Conservation (phyloP, 2,113 vertebrate genomes). For the Dolichotis patagonum region DNA sequence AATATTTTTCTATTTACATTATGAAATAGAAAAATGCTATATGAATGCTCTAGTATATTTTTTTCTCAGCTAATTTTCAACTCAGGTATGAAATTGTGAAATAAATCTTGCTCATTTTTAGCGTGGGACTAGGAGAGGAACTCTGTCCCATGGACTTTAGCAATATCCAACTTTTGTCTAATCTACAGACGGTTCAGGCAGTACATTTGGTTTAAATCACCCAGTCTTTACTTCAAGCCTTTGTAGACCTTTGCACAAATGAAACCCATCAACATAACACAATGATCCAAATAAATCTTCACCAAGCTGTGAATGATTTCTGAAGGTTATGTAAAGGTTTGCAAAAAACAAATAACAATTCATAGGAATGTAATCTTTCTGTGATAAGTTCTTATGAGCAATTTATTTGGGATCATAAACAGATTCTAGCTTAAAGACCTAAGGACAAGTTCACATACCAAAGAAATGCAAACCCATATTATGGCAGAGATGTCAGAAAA, state of each 20-base stretch:
- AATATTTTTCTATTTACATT: background rate
- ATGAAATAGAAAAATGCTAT: background rate
- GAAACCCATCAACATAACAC: slow-evolving; percentile 42
- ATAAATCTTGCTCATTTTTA: background rate
- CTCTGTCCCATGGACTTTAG: background rate
- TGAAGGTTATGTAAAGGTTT: slow-evolving; percentile 33
- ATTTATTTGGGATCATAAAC: slow-evolving; percentile 62
- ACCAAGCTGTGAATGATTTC: slow-evolving; percentile 12
- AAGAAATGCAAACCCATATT: background rate
- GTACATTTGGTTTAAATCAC: slow-evolving; percentile 13
- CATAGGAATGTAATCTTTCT: slow-evolving; percentile 36
- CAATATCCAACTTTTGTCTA: background rate
- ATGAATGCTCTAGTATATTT: background rate
- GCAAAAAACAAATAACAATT: slow-evolving; percentile 39
- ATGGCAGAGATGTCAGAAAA: background rate
- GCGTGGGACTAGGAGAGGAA: background rate
- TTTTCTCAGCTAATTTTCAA: slow-evolving; percentile 31
- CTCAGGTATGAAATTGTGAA: slow-evolving; percentile 18
- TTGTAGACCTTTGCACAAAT: background rate
- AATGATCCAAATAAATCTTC: slow-evolving; percentile 29
- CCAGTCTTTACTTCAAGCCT: background rate
- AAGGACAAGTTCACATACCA: slow-evolving; percentile 35
- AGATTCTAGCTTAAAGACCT: background rate
- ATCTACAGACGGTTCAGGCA: background rate
- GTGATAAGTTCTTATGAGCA: slow-evolving; percentile 34